A percentile compares a stretch with the other conserved stretches of the same genome.
phyloP scores from a whole-genome alignment of 2,888 invertebrate species.

The Drosophila silvestris region DNA sequence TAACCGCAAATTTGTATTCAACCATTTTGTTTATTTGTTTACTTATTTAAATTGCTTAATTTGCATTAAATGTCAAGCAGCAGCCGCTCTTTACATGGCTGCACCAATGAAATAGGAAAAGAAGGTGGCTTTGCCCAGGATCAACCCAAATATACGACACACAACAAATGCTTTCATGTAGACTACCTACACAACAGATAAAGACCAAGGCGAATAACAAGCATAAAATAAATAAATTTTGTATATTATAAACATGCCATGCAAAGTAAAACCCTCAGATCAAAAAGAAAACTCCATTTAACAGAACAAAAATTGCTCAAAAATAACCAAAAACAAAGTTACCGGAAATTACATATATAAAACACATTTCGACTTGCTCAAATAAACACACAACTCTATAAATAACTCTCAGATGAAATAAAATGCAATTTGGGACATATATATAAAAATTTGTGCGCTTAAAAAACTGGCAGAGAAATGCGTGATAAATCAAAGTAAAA shows the following conservation, averaged over 20 bases:
- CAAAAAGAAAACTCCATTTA: constrained; percentile 4
- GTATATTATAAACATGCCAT: background rate
- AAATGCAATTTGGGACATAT: constrained; percentile 11
- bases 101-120: constrained; percentile 23
- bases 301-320: constrained; percentile 1
- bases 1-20: constrained; percentile 57
- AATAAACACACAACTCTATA: constrained; percentile 13
- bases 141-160: constrained; percentile 21
- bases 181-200: constrained; percentile 11
- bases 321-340: constrained; percentile 1
- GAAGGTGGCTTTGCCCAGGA: constrained; percentile 14
- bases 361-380: constrained; percentile 41
- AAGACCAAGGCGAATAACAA: constrained; percentile 15
- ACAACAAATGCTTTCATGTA: constrained; percentile 24
- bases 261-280: background rate
- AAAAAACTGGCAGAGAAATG: constrained; percentile 20
- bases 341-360: constrained; percentile 19
- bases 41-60: constrained; percentile 80
- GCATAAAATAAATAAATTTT: constrained; percentile 2
- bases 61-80: constrained; percentile 71
- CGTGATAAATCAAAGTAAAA: constrained; percentile 52
- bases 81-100: constrained; percentile 35
- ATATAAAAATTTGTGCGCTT: constrained; percentile 16
- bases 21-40: constrained; percentile 64
- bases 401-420: constrained; percentile 20